Conservation (phyloP, 2,113 vertebrate species). For the Oxygymnocypris stewartii region DNA sequence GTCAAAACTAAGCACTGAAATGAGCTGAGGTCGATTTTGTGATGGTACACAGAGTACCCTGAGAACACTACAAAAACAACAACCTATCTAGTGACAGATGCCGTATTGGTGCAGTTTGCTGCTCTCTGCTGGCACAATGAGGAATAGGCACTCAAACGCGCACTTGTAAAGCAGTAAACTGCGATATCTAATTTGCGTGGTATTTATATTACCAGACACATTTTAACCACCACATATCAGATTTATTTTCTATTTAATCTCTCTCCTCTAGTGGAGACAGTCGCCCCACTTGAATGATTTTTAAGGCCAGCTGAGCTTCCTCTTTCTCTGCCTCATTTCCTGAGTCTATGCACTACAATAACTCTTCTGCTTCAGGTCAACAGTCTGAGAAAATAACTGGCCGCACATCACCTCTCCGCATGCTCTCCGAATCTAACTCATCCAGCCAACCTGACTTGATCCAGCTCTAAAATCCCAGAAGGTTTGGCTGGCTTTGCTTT, state of each 20-base stretch:
- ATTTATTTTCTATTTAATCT: not conserved
- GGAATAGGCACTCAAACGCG: not conserved
- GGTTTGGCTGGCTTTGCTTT: conserved; percentile 10
- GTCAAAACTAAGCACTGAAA: not conserved
- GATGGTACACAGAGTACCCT: conserved; percentile 16
- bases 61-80: not conserved
- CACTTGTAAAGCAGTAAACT: not conserved
- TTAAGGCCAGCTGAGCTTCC: conserved; percentile 60
- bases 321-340: conserved; percentile 61
- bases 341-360: conserved; percentile 53
- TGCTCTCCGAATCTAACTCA: not conserved
- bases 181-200: not conserved
- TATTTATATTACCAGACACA: not conserved
- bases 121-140: conserved; percentile 42
- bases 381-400: conserved; percentile 37
- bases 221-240: not conserved
- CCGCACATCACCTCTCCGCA: not conserved
- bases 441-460: conserved; percentile 18
- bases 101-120: not conserved
- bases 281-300: conserved; percentile 1
- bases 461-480: not conserved
- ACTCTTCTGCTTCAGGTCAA: conserved; percentile 51
- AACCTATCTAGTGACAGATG: not conserved
- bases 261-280: not conserved
- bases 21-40: conserved; percentile 8